Base-by-base conservation (phyloP, 2,797 vertebrate genomes). In the Poecilia wingei region DNA sequence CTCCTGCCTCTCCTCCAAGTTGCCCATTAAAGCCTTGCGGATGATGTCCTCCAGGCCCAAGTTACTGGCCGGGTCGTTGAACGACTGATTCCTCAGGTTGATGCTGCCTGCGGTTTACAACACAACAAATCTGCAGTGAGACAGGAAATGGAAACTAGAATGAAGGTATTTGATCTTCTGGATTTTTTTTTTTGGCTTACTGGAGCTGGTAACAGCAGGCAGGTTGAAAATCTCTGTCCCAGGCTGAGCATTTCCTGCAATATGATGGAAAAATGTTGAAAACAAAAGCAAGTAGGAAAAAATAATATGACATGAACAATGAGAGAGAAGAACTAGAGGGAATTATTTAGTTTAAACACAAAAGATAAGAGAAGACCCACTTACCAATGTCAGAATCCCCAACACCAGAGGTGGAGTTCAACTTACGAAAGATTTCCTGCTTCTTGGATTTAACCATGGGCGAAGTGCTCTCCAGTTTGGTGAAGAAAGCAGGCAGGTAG, bases 161-260 rank as follows among this genome's bases (percentile, higher is more conserved):
- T 20, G 5, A 31, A 68, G 0, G 12, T 20, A 16, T 46, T 7
- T 46, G 12, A 49, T 22, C 0, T 4, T 53, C 53, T 57, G 53
- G 3, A 79, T 33, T 25, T 79, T 6, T 43, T 31, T 6, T 22
- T 13, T 72, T 77, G 82, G 94, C 96, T 96, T 92, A 99, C 98
- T 97, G 92, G 98, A 99, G 83, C 95, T 96, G 87, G 98, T 99
- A 86, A 99, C 98, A 82, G 98, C 98, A 78, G 98, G 98, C 94
- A 99, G 89, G 92, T 99, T 99, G 90, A 99, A 99, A 91, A 99
- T 99, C 94, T 99, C 98, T 72, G 98, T 99, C 92, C 98, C 98
- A 77, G 98, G 98, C 88, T 99, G 98, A 87, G 98, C 97, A 46
- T 96, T 97, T 91, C 97, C 98, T 99, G 92, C 49, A 96, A 96